These are phyloP conservation scores for Ibidorhyncha struthersii DNA, from an alignment of 2,113 vertebrate genomes.

Conservation along the genomic window DNA sequence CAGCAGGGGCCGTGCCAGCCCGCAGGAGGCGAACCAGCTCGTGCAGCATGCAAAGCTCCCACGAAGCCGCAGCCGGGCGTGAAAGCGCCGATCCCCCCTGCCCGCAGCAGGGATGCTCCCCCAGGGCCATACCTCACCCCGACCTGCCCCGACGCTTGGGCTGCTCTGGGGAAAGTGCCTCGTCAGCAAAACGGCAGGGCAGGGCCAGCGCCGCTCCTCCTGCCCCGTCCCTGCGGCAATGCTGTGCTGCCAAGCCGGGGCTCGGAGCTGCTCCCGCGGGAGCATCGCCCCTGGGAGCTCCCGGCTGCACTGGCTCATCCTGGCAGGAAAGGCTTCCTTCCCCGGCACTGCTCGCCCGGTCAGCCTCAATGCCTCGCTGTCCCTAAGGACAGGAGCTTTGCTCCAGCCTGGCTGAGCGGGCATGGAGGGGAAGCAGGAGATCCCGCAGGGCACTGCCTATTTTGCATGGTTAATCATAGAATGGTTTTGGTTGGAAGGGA, in stretches of 20 bases:
- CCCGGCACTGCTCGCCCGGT: fast-evolving
- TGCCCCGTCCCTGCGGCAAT: not conserved
- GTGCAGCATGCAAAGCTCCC: slow-evolving; percentile 19
- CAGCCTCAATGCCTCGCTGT: not conserved
- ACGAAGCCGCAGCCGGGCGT: not conserved
- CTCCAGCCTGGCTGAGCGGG: not conserved
- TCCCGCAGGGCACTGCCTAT: not conserved
- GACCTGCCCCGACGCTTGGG: not conserved
- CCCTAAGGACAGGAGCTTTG: not conserved
- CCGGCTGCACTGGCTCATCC: not conserved
- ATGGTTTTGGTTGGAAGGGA: not conserved
- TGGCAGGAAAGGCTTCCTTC: not conserved
- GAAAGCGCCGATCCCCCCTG: not conserved
- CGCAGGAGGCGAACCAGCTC: not conserved
- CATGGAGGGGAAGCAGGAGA: not conserved
- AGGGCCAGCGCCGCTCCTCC: not conserved
- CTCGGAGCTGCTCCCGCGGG: fast-evolving
- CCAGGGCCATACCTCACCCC: not conserved
- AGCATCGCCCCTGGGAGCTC: not conserved
- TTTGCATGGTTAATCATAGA: not conserved
- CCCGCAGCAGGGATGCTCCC: not conserved
- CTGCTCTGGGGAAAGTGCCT: not conserved
- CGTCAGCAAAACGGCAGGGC: not conserved
- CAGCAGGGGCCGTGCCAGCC: not conserved
- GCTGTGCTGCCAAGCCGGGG: fast-evolving